Conservation (phyloP, 2,888 invertebrate genomes). For the Slavum lentiscoides region DNA sequence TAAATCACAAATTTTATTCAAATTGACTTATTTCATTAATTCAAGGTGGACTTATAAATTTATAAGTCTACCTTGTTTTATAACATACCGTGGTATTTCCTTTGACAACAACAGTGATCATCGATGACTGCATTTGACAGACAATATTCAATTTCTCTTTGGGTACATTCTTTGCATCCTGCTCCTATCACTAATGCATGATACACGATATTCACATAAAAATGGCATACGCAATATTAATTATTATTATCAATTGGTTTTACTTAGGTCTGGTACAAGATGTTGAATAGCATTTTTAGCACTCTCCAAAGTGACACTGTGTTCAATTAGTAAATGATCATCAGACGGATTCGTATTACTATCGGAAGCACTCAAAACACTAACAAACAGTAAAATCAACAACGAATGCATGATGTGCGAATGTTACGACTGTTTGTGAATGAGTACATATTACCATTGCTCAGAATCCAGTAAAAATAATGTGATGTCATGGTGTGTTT, state of each 20-base stretch:
- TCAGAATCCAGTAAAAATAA: constrained; percentile 3
- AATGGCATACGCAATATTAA: not conserved
- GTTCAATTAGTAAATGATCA: constrained; percentile 41
- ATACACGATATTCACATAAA: not conserved
- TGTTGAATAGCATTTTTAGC: constrained; percentile 34
- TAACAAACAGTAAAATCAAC: constrained; percentile 13
- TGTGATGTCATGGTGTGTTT: constrained; percentile 16
- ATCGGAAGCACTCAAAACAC: constrained; percentile 4
- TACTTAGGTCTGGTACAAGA: constrained; percentile 55
- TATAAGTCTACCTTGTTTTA: too few species aligned
- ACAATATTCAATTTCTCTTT: constrained; percentile 69
- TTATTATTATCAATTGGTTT: not conserved
- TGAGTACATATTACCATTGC: not conserved
- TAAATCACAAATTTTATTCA: constrained; percentile 58
- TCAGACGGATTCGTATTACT: not conserved
- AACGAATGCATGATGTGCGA: constrained; percentile 11
- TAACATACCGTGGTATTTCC: constrained; percentile 63
- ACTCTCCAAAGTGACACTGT: constrained; percentile 25
- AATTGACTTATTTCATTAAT: not conserved
- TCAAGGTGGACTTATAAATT: too few species aligned
- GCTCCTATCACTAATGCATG: constrained; percentile 56
- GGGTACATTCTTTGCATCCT: constrained; percentile 69
- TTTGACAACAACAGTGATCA: constrained; percentile 68
- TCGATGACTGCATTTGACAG: constrained; percentile 65
- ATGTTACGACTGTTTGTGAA: not conserved